phyloP scores from a whole-genome alignment of 2,113 vertebrate species.

The Eulemur rufifrons region DNA sequence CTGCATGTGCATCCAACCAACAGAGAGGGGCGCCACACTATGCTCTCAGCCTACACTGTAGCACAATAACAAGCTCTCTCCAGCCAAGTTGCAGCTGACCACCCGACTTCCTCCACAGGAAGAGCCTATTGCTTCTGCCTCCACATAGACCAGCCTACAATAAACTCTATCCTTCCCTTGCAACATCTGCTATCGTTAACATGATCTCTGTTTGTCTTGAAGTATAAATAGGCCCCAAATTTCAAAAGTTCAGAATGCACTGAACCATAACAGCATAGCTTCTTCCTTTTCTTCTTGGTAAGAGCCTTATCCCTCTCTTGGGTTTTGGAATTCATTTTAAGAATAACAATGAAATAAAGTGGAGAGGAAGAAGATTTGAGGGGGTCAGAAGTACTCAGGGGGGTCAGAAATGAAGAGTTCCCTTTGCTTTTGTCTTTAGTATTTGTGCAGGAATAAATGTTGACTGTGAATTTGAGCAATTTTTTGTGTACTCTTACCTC shows the following conservation, averaged over 20 bases:
- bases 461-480: background rate
- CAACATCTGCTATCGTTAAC: constrained; percentile 77
- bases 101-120: constrained; percentile 54
- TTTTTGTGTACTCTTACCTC: background rate
- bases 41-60: background rate
- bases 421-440: constrained; percentile 37
- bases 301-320: constrained; percentile 61
- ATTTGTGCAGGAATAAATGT: background rate
- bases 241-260: constrained; percentile 72
- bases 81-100: constrained; percentile 52
- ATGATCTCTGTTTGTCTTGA: constrained; percentile 75
- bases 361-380: constrained; percentile 60
- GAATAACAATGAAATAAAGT: constrained; percentile 69
- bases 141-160: constrained; percentile 36
- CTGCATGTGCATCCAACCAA: background rate
- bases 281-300: constrained; percentile 72
- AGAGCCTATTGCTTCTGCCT: constrained; percentile 51
- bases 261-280: constrained; percentile 73
- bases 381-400: constrained; percentile 13
- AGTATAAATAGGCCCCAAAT: constrained; percentile 76
- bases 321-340: constrained; percentile 72
- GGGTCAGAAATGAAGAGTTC: constrained; percentile 43
- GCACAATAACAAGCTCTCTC: background rate
- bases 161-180: constrained; percentile 31
- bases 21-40: background rate